Evolutionary conservation across 2,888 invertebrate genomes (phyloP).

Genomic region (Lasioglossum figueresi): DNA sequence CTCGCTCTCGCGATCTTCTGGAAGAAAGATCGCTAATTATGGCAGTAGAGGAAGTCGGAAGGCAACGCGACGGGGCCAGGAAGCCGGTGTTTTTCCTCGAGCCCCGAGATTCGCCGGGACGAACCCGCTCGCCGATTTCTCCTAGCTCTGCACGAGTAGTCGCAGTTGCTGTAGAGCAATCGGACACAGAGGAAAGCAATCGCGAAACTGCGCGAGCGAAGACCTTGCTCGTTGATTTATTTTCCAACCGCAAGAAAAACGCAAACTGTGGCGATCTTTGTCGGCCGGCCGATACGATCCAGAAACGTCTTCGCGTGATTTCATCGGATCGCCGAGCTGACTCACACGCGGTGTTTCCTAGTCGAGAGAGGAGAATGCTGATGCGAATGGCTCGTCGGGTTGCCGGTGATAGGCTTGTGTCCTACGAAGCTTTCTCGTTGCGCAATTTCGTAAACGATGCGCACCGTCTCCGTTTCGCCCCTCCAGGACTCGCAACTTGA

Average conservation of each 20-base stretch:
- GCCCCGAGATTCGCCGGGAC: constrained; percentile 18
- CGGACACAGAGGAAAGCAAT: constrained; percentile 6
- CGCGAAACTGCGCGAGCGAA: constrained; percentile 1
- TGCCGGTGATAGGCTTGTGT: neutral
- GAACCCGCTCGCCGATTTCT: constrained; percentile 40
- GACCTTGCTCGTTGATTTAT: constrained; percentile 60
- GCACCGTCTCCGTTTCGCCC: neutral
- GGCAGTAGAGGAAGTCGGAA: constrained; percentile 53
- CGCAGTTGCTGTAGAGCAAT: no score
- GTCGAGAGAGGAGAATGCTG: constrained; percentile 7
- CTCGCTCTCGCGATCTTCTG: constrained; percentile 2
- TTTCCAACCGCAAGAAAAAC: constrained; percentile 49
- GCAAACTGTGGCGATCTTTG: constrained; percentile 37
- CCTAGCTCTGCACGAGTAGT: constrained; percentile 27
- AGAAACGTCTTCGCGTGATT: constrained; percentile 54
- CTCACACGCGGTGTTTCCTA: constrained; percentile 39
- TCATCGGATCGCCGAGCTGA: constrained; percentile 51
- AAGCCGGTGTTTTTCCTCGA: constrained; percentile 49
- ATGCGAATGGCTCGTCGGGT: neutral
- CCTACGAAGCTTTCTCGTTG: neutral
- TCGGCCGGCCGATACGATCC: constrained; percentile 50
- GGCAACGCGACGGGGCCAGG: constrained; percentile 10
- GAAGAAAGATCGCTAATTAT: constrained; percentile 45
- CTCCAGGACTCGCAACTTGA: neutral
- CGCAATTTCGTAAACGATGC: neutral